Conservation (phyloP, 1,140 invertebrate genomes). For the Araneus ventricosus region DNA sequence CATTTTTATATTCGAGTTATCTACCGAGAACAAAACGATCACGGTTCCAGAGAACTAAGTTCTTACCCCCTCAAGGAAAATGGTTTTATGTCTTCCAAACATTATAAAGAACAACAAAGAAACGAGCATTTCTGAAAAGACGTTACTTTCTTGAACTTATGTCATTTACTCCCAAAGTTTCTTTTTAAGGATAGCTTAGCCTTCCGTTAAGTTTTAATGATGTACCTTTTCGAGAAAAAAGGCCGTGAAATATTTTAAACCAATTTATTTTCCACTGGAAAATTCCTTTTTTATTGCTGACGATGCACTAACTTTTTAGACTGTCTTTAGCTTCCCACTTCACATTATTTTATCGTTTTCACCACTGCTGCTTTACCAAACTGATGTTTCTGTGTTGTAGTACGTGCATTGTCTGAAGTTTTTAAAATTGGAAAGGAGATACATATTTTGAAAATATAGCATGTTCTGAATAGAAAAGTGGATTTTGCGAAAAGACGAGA, state of each 20-base stretch:
- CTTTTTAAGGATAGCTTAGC: constrained; percentile 62
- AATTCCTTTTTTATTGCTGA: constrained; percentile 6
- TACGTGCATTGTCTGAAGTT: neutral
- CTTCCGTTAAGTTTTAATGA: constrained; percentile 66
- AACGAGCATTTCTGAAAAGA: constrained; percentile 63
- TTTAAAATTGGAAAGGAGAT: neutral
- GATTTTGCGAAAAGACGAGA: neutral
- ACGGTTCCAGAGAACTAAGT: constrained; percentile 53
- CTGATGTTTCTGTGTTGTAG: neutral
- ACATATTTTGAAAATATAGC: neutral
- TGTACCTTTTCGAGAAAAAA: constrained; percentile 27
- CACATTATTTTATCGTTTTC: constrained; percentile 12
- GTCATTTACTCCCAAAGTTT: constrained; percentile 63
- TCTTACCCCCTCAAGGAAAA: constrained; percentile 62
- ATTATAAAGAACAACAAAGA: constrained; percentile 70
- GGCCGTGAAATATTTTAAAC: constrained; percentile 59
- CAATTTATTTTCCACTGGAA: constrained; percentile 56
- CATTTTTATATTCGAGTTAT: constrained; percentile 70
- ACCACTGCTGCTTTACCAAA: neutral
- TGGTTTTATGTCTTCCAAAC: constrained; percentile 69
- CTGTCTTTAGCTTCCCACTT: neutral
- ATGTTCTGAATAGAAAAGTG: neutral
- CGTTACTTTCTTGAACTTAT: constrained; percentile 70
- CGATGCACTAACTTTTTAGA: neutral
- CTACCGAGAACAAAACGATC: constrained; percentile 68